Evolutionary conservation across 2,888 invertebrate genomes (phyloP).

Genomic region (Orthosia gracilis): DNA sequence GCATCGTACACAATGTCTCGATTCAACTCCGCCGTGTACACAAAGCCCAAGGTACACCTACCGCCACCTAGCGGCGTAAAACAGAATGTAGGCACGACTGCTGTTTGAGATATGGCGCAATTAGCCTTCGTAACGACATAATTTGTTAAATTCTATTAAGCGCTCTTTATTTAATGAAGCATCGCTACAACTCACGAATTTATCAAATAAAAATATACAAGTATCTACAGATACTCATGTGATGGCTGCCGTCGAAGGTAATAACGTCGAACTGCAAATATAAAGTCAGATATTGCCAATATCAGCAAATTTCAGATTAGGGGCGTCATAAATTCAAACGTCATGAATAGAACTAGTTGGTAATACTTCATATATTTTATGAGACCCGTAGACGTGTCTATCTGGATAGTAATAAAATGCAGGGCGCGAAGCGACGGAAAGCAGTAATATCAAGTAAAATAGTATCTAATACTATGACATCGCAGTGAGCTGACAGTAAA

Average conservation of each 20-base stretch:
- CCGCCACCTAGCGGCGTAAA: constrained; percentile 59
- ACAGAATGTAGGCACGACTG: constrained; percentile 37
- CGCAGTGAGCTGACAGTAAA: constrained; percentile 63
- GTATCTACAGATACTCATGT: neutral
- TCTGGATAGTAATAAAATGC: constrained; percentile 76
- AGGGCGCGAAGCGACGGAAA: constrained; percentile 66
- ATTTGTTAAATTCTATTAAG: constrained; percentile 65
- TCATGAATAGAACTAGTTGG: constrained; percentile 65
- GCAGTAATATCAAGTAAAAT: constrained; percentile 73
- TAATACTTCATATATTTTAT: constrained; percentile 73
- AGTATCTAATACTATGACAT: constrained; percentile 65
- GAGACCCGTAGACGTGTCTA: constrained; percentile 70
- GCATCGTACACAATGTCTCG: constrained; percentile 50
- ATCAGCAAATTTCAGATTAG: constrained; percentile 69
- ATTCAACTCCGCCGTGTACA: constrained; percentile 33
- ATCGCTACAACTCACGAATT: constrained; percentile 50
- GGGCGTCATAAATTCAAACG: constrained; percentile 66
- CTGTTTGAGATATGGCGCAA: constrained; percentile 60
- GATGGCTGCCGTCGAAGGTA: constrained; percentile 19
- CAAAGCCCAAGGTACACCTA: constrained; percentile 36
- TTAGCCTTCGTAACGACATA: constrained; percentile 63
- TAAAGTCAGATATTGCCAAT: constrained; percentile 64
- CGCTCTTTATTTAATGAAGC: constrained; percentile 58
- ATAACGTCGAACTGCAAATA: constrained; percentile 47
- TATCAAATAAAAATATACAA: constrained; percentile 46